Evolutionary conservation across 1,140 invertebrate genomes (phyloP).

Genomic region (Sitophilus oryzae): DNA sequence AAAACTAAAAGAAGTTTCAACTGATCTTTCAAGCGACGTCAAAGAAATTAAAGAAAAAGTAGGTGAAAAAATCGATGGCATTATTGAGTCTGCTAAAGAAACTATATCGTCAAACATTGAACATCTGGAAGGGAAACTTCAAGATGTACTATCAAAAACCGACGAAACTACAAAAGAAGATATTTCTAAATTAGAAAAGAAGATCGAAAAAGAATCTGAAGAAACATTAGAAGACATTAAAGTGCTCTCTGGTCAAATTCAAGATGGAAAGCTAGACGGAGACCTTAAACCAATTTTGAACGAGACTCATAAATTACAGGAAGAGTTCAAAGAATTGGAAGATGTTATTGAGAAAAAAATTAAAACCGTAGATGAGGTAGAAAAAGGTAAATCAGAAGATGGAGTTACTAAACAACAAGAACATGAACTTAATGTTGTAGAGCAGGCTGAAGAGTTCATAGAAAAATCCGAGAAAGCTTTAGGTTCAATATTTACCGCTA

Average conservation of each 20-base stretch:
- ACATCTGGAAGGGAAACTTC: no score
- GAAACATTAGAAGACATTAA: constrained; percentile 4
- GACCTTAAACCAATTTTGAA: no score
- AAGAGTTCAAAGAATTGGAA: neutral
- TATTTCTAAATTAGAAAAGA: neutral
- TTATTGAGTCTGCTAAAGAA: no score
- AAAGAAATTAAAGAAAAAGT: constrained; percentile 1
- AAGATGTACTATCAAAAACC: neutral
- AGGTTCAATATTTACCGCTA: constrained; percentile 7
- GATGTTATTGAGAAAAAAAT: constrained; percentile 3
- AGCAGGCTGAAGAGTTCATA: neutral
- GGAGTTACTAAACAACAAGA: no score
- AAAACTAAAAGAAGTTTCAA: neutral
- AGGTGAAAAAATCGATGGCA: constrained; percentile 1
- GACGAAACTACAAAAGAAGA: neutral
- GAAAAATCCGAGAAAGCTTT: constrained; percentile 13
- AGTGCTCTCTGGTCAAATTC: neutral
- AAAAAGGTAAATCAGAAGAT: no score
- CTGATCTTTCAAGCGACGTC: neutral
- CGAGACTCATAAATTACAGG: constrained; percentile 8
- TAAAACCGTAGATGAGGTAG: no score
- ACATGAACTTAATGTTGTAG: no score
- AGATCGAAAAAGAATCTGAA: neutral
- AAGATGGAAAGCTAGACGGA: constrained; percentile 8
- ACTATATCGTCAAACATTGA: no score